Percentiles rank a stretch among this genome's conserved stretches.
These are phyloP conservation scores for Urocyon cinereoargenteus DNA, from an alignment of 2,797 vertebrate genomes.

Conservation along the genomic window DNA sequence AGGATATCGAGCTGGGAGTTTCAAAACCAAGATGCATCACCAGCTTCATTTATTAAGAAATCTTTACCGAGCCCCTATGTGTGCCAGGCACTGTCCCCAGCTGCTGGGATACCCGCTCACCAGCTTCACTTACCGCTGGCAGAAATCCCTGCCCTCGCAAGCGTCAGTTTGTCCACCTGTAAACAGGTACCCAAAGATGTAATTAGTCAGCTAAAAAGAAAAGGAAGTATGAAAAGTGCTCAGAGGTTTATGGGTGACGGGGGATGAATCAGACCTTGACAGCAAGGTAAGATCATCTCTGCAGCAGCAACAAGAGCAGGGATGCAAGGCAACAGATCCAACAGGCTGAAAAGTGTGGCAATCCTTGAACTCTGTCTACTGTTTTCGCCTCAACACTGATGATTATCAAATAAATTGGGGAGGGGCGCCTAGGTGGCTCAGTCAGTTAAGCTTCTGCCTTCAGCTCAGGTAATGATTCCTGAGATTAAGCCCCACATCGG, in stretches of 20 bases:
- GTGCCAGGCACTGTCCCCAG: background rate
- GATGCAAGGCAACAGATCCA: background rate
- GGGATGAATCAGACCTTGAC: background rate
- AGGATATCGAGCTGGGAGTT: background rate
- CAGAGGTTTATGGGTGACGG: background rate
- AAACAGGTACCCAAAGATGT: background rate
- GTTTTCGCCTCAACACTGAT: background rate
- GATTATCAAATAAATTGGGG: background rate
- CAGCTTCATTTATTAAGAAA: background rate
- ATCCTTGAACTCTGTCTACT: background rate
- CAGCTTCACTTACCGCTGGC: rapidly evolving
- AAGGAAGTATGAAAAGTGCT: background rate
- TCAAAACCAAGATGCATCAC: background rate
- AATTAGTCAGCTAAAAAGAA: background rate
- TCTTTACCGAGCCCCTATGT: background rate
- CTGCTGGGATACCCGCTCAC: background rate
- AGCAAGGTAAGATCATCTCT: background rate
- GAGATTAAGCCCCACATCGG: too few relatives aligned
- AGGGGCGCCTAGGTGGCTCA: too few relatives aligned
- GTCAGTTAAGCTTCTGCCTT: too few relatives aligned
- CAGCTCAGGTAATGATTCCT: too few relatives aligned
- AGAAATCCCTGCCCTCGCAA: background rate
- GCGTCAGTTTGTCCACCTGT: background rate
- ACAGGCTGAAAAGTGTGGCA: background rate
- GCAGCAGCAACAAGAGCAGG: background rate